Base-by-base conservation (phyloP, 2,797 vertebrate genomes). In the Vireo griseus region DNA sequence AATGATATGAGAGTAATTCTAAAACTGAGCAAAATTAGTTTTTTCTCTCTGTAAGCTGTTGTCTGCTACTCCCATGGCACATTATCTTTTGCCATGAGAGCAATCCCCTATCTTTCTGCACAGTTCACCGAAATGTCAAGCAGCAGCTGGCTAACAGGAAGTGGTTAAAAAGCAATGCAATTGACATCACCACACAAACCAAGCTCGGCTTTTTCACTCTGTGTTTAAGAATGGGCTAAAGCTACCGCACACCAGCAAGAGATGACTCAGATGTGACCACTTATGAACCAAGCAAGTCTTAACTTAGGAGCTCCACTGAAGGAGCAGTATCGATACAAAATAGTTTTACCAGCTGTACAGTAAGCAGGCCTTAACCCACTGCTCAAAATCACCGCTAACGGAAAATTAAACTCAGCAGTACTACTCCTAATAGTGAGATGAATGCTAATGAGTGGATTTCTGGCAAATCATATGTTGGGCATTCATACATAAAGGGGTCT, bases 61-160 rank as follows among this genome's bases (percentile, higher is more conserved):
- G 77, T 55, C 91, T 83, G 61, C 61, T 68, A 9, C 67, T 95
- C 47, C 48, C 33, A 25, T 18, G 57, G 78, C 28, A 80, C 22
- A 61, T 66, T 54, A 86, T 82, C 87, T 88, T 74, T 67, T 88
- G 94, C 89, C 92, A 75, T 11, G 69, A 94, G 86, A 94, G 93
- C 2, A 2, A 88, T 81, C 35, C 77, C 74, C 65, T 59, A 40
- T 93, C 86, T 92, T 84, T 88, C 65, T 89, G 90, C 69, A 39
- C 18, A 96, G 96, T 97, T 97, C 92, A 97, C 63, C 1, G 65
- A 91, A 94, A 95, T 96, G 96, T 96, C 96, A 97, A 65, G 52
- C 80, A 90, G 92, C 95, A 97, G 94, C 96, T 92, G 96, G 94
- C 92, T 73, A 72, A 87, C 86, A 95, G 96, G 96, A 97, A 97